phyloP scores from a whole-genome alignment of 2,888 invertebrate genomes.

The Chymomyza amoena region DNA sequence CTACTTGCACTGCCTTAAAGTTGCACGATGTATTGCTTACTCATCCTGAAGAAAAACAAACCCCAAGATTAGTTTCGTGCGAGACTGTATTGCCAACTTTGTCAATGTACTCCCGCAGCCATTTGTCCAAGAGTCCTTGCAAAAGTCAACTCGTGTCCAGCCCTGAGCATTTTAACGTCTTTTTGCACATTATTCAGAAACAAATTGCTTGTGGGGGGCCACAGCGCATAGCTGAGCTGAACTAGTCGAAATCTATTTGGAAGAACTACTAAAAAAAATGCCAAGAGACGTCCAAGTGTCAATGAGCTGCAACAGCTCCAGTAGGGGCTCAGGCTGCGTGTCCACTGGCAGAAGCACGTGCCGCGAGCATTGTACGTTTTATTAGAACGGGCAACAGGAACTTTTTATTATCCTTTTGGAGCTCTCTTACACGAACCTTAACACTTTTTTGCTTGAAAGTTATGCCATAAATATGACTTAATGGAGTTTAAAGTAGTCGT shows the following conservation, averaged over 20 bases:
- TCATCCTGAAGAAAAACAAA: not conserved
- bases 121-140: conserved; percentile 9
- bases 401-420: conserved; percentile 63
- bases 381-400: conserved; percentile 67
- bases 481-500: conserved; percentile 64
- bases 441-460: conserved; percentile 55
- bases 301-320: not conserved
- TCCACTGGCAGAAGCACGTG: conserved; percentile 66
- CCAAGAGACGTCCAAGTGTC: not conserved
- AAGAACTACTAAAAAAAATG: conserved; percentile 18
- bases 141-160: conserved; percentile 6
- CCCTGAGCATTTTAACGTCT: conserved; percentile 63
- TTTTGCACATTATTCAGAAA: conserved; percentile 72
- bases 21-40: not conserved
- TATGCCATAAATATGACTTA: conserved; percentile 67
- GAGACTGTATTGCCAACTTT: conserved; percentile 47
- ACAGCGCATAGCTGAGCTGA: conserved; percentile 28
- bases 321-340: conserved; percentile 56
- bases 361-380: conserved; percentile 63
- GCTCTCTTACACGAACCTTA: conserved; percentile 44
- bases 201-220: conserved; percentile 68
- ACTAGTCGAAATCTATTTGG: conserved; percentile 63
- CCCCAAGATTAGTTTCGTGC: not conserved
- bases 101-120: conserved; percentile 15
- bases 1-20: not conserved